Evolutionary conservation across 2,888 invertebrate genomes (phyloP).

Genomic region (Congeria kusceri): DNA sequence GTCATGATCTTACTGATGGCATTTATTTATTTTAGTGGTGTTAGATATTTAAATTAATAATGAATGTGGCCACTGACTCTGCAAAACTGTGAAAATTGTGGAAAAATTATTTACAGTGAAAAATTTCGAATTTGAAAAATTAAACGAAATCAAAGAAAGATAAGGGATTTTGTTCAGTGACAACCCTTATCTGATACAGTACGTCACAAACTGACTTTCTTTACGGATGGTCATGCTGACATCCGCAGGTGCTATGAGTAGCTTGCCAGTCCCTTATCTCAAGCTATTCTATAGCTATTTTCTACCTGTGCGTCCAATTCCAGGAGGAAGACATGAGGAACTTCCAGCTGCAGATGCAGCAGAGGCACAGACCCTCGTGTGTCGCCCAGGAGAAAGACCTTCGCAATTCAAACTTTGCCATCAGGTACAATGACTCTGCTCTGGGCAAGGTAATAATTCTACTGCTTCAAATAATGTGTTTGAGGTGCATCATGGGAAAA

Average conservation of each 20-base stretch:
- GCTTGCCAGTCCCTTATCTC: too few relatives aligned
- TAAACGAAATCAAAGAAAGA: background rate
- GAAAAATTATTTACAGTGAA: background rate
- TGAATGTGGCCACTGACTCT: too few relatives aligned
- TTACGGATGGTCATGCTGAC: too few relatives aligned
- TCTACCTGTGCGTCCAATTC: background rate
- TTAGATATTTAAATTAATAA: too few relatives aligned
- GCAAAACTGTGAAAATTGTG: too few relatives aligned
- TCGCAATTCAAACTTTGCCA: slow-evolving; percentile 74
- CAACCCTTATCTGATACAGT: background rate
- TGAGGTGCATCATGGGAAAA: too few relatives aligned
- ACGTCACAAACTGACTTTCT: background rate
- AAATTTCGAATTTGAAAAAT: background rate
- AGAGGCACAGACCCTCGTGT: slow-evolving; percentile 84
- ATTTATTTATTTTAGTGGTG: too few relatives aligned
- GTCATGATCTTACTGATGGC: too few relatives aligned
- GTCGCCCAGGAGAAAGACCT: slow-evolving; percentile 85
- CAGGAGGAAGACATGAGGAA: slow-evolving; percentile 81
- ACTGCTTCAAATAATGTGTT: too few relatives aligned
- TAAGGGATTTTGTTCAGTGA: background rate
- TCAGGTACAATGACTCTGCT: slow-evolving; percentile 84
- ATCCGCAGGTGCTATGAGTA: too few relatives aligned
- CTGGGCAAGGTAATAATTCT: slow-evolving; percentile 85
- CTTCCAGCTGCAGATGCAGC: slow-evolving; percentile 63
- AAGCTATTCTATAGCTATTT: background rate